A percentile compares a stretch with the other conserved stretches of the same genome.
Conservation (phyloP, 2,888 invertebrate species). For the Heliconius cydno region DNA sequence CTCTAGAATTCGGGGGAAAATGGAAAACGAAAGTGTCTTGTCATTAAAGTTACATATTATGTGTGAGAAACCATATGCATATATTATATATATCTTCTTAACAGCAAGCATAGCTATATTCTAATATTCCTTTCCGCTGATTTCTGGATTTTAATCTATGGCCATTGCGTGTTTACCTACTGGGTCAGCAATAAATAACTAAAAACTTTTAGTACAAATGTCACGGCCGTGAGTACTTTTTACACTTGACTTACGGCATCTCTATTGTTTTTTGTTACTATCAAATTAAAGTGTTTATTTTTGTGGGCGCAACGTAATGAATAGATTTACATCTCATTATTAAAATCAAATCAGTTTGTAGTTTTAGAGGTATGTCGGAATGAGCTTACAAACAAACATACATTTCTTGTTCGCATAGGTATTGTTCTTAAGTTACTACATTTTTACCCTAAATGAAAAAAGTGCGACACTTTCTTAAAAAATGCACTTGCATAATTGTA, state of each 20-base stretch:
- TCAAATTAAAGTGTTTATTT: not conserved
- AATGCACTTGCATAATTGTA: too few relatives aligned
- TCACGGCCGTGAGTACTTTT: not conserved
- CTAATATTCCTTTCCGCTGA: not conserved
- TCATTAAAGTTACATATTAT: too few relatives aligned
- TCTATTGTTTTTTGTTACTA: not conserved
- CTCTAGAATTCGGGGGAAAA: too few relatives aligned
- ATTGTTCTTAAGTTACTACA: not conserved
- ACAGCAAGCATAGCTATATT: not conserved
- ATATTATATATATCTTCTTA: too few relatives aligned
- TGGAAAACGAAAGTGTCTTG: too few relatives aligned
- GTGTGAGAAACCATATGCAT: too few relatives aligned
- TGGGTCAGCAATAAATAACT: not conserved
- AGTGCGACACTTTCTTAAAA: not conserved
- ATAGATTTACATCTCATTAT: not conserved
- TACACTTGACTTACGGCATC: not conserved
- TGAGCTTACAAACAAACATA: not conserved
- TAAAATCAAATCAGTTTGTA: not conserved
- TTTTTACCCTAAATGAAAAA: not conserved
- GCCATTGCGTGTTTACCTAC: not conserved
- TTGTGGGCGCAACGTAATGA: not conserved
- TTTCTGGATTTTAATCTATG: not conserved
- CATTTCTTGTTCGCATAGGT: not conserved
- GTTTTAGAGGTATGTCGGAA: not conserved
- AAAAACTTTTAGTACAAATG: not conserved